Conservation (phyloP, 2,888 invertebrate species). For the Theretra japonica region DNA sequence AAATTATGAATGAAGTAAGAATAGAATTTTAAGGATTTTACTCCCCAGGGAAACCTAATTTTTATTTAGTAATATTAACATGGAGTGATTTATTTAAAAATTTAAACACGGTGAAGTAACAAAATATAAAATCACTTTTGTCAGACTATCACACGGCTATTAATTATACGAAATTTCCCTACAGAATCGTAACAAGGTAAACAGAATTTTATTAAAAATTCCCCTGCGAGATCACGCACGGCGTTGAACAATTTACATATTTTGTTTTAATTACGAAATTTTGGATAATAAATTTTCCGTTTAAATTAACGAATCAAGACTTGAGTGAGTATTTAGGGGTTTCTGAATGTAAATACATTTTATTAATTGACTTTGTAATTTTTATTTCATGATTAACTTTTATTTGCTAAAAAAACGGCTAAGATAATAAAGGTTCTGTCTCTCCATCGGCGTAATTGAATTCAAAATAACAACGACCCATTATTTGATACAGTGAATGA, state of each 20-base stretch:
- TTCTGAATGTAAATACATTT: neutral
- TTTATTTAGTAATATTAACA: neutral
- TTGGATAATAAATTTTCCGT: neutral
- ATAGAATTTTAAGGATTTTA: neutral
- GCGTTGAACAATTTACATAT: constrained; percentile 16
- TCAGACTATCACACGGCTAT: neutral
- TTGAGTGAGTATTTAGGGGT: neutral
- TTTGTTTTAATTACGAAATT: constrained; percentile 2
- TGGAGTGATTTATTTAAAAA: neutral
- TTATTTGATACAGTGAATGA: too few species aligned
- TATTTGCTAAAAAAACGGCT: too few species aligned
- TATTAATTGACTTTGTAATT: neutral
- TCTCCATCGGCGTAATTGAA: too few species aligned
- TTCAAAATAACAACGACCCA: too few species aligned
- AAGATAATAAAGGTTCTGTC: too few species aligned
- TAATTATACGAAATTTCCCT: neutral
- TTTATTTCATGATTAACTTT: neutral
- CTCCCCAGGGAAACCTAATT: neutral
- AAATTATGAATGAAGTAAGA: too few species aligned
- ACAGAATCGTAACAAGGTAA: constrained; percentile 5
- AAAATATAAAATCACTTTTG: constrained; percentile 3
- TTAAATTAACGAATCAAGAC: neutral
- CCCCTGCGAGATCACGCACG: constrained; percentile 2
- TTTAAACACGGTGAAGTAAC: neutral
- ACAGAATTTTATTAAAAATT: constrained; percentile 11